These are phyloP conservation scores for Chymomyza costata DNA, from an alignment of 1,140 invertebrate genomes.

Conservation along the genomic window DNA sequence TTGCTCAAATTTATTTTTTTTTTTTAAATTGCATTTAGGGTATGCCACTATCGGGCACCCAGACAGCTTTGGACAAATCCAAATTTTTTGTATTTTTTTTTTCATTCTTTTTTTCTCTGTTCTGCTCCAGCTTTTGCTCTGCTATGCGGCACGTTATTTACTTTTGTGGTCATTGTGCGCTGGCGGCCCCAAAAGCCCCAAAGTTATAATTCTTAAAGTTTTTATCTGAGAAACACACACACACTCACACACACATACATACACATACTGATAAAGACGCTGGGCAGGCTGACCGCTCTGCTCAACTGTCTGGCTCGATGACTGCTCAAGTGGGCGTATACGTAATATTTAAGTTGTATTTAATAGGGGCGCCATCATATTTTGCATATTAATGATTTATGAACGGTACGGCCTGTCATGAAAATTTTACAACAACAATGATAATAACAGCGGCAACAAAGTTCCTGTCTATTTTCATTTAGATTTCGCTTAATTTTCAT, in stretches of 20 bases:
- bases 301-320: constrained; percentile 26
- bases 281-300: constrained; percentile 2
- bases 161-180: constrained; percentile 66
- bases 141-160: constrained; percentile 55
- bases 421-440: constrained; percentile 16
- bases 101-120: constrained; percentile 12
- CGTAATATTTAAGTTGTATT: constrained; percentile 46
- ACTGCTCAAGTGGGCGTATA: constrained; percentile 59
- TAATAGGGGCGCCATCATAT: constrained; percentile 20
- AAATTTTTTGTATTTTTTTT: constrained; percentile 13
- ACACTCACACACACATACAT: neutral
- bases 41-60: constrained; percentile 15
- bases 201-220: constrained; percentile 73
- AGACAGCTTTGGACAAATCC: too few species aligned
- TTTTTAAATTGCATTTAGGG: constrained; percentile 5
- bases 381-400: constrained; percentile 68
- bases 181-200: constrained; percentile 52
- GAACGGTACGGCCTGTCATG: constrained; percentile 35
- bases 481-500: constrained; percentile 60
- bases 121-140: constrained; percentile 7
- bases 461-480: constrained; percentile 61
- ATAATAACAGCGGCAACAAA: constrained; percentile 5
- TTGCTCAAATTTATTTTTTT: constrained; percentile 9
- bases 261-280: neutral
- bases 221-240: constrained; percentile 48